These are phyloP conservation scores for Ceratosolen fusciceps DNA, from an alignment of 1,140 invertebrate genomes.

Conservation along the genomic window DNA sequence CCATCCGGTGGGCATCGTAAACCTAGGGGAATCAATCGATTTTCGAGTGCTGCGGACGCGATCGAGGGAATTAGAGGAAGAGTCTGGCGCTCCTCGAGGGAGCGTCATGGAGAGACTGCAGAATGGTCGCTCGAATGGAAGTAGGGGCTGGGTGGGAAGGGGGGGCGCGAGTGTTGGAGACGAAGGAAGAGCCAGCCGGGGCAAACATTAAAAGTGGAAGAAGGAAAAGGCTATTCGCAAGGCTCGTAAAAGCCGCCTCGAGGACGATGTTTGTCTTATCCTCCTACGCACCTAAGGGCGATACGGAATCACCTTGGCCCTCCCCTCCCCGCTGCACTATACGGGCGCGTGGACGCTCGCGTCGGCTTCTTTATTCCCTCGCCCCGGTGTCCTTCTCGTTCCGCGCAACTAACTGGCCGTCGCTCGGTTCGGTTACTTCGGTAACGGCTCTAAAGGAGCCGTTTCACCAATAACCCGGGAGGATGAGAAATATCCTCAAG, in stretches of 20 bases:
- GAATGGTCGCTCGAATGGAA: no score
- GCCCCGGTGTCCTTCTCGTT: neutral
- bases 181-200: conserved; percentile 45
- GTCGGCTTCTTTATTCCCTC: neutral
- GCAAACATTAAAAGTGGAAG: conserved; percentile 49
- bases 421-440: conserved; percentile 16
- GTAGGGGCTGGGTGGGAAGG: no score
- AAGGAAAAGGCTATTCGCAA: conserved; percentile 46
- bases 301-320: conserved; percentile 3
- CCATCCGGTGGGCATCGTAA: conserved; percentile 31
- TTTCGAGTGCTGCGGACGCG: neutral
- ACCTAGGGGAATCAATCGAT: conserved; percentile 41
- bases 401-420: neutral
- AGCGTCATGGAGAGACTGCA: conserved; percentile 10
- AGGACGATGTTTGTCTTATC: conserved; percentile 50
- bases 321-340: neutral
- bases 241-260: conserved; percentile 53
- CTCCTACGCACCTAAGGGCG: conserved; percentile 38
- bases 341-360: neutral
- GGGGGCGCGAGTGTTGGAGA: no score
- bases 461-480: neutral
- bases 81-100: neutral
- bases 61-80: neutral
- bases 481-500: conserved; percentile 11
- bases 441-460: neutral